A percentile compares a stretch with the other conserved stretches of the same genome.
These are phyloP conservation scores for Sitodiplosis mosellana DNA, from an alignment of 1,140 invertebrate genomes.

Conservation along the genomic window DNA sequence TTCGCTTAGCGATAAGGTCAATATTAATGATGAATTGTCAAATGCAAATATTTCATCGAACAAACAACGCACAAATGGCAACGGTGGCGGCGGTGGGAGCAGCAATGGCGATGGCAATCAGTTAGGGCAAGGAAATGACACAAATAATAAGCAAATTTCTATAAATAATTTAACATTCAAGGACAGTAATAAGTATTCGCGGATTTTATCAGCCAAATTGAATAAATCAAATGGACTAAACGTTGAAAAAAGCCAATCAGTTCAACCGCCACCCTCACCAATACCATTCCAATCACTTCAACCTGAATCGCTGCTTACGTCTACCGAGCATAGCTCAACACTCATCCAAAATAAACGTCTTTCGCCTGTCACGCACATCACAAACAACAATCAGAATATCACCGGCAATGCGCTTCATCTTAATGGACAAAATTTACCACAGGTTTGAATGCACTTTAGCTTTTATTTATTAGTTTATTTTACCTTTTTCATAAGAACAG, in stretches of 20 bases:
- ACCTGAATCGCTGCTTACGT: conserved; percentile 4
- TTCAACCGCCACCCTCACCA: conserved; percentile 7
- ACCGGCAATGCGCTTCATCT: no score
- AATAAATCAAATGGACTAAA: neutral
- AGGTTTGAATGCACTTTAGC: no score
- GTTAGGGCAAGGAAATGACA: neutral
- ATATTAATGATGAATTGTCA: neutral
- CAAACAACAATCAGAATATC: neutral
- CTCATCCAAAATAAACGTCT: neutral
- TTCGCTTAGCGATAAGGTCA: neutral
- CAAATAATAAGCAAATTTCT: neutral
- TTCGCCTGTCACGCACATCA: neutral
- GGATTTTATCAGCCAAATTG: conserved; percentile 2
- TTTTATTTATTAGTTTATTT: no score
- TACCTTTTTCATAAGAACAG: no score
- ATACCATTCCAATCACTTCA: conserved; percentile 15
- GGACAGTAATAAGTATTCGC: neutral
- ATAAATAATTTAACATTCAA: conserved; percentile 3
- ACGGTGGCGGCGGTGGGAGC: no score
- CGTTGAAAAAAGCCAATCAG: neutral
- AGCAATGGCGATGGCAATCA: no score
- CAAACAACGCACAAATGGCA: neutral
- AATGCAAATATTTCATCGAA: neutral
- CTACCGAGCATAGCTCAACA: no score
- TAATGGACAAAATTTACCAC: no score